phyloP scores from a whole-genome alignment of 2,797 vertebrate genomes.

The Anguilla obscura region DNA sequence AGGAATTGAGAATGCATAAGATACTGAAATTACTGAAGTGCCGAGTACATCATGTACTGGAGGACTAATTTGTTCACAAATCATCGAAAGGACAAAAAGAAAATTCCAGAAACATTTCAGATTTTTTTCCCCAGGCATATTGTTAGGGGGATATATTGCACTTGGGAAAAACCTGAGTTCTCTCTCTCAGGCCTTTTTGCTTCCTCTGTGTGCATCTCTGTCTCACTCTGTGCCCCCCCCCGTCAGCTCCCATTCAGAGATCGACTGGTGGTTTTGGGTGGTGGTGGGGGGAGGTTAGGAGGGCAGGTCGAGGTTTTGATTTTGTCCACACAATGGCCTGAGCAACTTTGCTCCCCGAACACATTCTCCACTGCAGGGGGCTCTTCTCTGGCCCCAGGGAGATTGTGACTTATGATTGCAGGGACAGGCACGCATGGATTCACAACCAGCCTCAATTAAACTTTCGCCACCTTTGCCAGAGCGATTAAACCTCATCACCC shows the following conservation, averaged over 20 bases:
- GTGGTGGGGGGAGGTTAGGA: background rate
- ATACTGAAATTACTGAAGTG: constrained; percentile 9
- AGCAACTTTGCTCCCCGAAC: constrained; percentile 57
- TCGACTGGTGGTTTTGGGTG: background rate
- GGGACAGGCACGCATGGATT: constrained; percentile 58
- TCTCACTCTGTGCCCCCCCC: background rate
- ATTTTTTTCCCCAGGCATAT: background rate
- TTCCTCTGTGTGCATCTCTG: background rate
- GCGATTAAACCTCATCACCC: background rate
- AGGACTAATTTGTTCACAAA: constrained; percentile 17
- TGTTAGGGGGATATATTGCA: no score
- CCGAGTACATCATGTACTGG: constrained; percentile 34
- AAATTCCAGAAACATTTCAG: constrained; percentile 22
- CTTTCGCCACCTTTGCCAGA: constrained; percentile 24
- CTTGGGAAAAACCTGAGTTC: background rate
- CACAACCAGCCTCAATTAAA: constrained; percentile 46
- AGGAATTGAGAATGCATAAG: background rate
- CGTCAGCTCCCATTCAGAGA: background rate
- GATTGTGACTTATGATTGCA: constrained; percentile 52
- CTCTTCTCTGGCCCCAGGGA: constrained; percentile 19
- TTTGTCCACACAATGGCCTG: constrained; percentile 54
- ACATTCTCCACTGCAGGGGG: constrained; percentile 41
- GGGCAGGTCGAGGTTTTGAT: constrained; percentile 47
- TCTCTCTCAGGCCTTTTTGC: background rate
- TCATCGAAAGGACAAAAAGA: constrained; percentile 20